Conservation (phyloP, 2,113 vertebrate species). For the Percina caprodes region DNA sequence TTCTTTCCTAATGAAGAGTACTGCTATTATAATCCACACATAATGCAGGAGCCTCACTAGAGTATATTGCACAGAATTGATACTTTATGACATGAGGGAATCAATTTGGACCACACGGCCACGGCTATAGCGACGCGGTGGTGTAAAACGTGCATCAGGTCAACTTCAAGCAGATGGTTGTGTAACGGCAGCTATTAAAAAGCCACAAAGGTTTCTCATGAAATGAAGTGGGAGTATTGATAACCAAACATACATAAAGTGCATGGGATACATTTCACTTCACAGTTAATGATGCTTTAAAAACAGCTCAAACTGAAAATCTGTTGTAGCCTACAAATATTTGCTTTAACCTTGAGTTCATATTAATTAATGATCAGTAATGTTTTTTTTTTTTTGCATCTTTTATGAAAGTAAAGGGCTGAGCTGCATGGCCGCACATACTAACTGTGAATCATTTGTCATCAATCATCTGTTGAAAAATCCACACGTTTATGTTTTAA, state of each 20-base stretch:
- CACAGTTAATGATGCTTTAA: constrained; percentile 58
- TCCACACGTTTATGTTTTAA: neutral
- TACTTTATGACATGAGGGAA: constrained; percentile 57
- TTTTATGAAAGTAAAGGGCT: neutral
- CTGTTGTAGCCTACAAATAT: neutral
- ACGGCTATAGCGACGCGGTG: constrained; percentile 24
- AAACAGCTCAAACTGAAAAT: constrained; percentile 33
- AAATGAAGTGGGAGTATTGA: constrained; percentile 57
- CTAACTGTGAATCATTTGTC: neutral
- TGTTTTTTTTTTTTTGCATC: neutral
- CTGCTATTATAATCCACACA: constrained; percentile 52
- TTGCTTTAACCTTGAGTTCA: constrained; percentile 45
- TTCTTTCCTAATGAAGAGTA: constrained; percentile 64
- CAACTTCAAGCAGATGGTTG: constrained; percentile 70
- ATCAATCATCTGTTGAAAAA: neutral
- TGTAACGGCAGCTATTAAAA: constrained; percentile 62
- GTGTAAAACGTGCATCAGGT: constrained; percentile 59
- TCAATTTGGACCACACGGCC: constrained; percentile 47
- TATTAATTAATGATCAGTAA: neutral
- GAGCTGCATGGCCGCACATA: neutral
- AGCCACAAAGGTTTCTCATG: constrained; percentile 53
- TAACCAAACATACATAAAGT: constrained; percentile 48
- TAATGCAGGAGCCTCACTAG: constrained; percentile 22
- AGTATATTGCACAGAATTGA: constrained; percentile 54
- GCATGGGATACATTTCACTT: constrained; percentile 45